Conservation (phyloP, 2,888 invertebrate species). For the Cyrtodaria siliqua region DNA sequence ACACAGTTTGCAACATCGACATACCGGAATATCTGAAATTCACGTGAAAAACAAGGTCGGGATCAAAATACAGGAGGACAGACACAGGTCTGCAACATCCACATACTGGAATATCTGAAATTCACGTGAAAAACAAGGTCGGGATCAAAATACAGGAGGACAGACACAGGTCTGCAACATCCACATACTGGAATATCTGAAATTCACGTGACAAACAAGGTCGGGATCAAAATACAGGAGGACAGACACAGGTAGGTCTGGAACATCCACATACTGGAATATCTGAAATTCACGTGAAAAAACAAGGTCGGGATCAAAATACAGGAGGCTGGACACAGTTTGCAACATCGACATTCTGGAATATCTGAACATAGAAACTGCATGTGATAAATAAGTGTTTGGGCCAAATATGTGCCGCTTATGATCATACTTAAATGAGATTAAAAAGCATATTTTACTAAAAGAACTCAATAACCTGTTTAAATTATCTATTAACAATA, state of each 20-base stretch:
- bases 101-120: slow-evolving; percentile 79
- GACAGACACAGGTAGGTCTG: slow-evolving; percentile 85
- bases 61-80: slow-evolving; percentile 86
- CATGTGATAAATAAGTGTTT: slow-evolving; percentile 59
- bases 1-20: slow-evolving; percentile 84
- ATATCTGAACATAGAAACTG: slow-evolving; percentile 56
- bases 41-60: slow-evolving; percentile 65
- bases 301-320: slow-evolving; percentile 85
- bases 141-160: slow-evolving; percentile 85
- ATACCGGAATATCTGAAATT: slow-evolving; percentile 75
- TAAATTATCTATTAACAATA: too few species aligned
- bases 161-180: slow-evolving; percentile 85
- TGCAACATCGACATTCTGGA: slow-evolving; percentile 83
- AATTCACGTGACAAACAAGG: background rate
- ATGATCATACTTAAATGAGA: too few species aligned
- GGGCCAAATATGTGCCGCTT: too few species aligned
- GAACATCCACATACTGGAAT: slow-evolving; percentile 84
- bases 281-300: background rate
- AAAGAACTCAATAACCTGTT: too few species aligned
- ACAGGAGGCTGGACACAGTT: slow-evolving; percentile 86
- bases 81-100: slow-evolving; percentile 84
- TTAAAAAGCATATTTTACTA: too few species aligned
- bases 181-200: slow-evolving; percentile 80
- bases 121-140: slow-evolving; percentile 27
- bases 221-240: slow-evolving; percentile 85